phyloP scores from a whole-genome alignment of 2,113 vertebrate species.

The Camelus bactrianus region DNA sequence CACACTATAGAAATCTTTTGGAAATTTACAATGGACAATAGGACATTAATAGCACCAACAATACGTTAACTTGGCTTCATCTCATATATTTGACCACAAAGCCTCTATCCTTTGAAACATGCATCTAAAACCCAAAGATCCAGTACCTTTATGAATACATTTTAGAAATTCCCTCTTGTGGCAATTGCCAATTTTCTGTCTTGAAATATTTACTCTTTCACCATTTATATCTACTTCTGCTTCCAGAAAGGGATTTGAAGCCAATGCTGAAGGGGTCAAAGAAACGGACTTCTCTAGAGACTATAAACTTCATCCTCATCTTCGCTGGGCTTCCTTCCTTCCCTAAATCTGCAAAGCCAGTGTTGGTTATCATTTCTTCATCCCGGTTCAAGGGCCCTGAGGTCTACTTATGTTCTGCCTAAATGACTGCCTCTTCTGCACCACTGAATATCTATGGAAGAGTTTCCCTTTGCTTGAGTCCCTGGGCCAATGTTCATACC shows the following conservation, averaged over 20 bases:
- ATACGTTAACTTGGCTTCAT: background rate
- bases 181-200: background rate
- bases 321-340: background rate
- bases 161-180: background rate
- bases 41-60: background rate
- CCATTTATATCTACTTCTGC: background rate
- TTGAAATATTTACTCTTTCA: slow-evolving; percentile 25
- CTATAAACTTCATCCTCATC: background rate
- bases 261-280: background rate
- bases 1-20: background rate
- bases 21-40: background rate
- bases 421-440: background rate
- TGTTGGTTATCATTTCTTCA: background rate
- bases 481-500: background rate
- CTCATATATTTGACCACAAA: background rate
- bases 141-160: background rate
- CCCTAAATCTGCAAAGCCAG: background rate
- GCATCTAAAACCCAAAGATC: background rate
- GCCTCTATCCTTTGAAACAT: background rate
- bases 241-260: background rate
- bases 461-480: background rate
- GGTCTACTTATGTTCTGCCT: background rate
- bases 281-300: slow-evolving; percentile 4
- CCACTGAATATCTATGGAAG: background rate
- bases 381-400: background rate